phyloP scores from a whole-genome alignment of 2,797 vertebrate genomes.

The Streptopelia turtur region DNA sequence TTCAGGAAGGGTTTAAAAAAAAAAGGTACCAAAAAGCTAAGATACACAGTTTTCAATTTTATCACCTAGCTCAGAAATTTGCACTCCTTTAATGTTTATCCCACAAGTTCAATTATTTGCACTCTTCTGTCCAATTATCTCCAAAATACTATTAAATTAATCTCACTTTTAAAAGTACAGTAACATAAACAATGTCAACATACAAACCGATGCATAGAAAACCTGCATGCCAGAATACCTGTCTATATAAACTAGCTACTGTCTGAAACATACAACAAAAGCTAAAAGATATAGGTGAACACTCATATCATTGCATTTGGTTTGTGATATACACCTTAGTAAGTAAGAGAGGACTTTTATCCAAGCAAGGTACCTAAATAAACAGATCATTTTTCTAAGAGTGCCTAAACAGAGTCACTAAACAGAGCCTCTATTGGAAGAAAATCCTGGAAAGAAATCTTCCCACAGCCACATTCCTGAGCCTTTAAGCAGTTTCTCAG shows the following conservation, averaged over 20 bases:
- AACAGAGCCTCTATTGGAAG: background rate
- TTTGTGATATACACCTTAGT: background rate
- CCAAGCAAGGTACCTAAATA: background rate
- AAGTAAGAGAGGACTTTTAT: background rate
- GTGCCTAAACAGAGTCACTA: background rate
- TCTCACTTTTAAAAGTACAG: background rate
- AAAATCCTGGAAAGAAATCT: background rate
- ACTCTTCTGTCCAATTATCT: background rate
- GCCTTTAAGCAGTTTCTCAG: background rate
- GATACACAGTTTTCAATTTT: background rate
- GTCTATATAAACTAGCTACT: background rate
- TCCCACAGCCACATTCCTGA: background rate
- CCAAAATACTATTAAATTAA: background rate
- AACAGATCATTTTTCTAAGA: background rate
- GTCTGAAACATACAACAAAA: background rate
- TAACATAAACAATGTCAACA: background rate
- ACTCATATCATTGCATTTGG: background rate
- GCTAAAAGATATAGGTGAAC: background rate
- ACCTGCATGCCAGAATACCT: background rate
- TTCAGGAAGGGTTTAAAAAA: background rate
- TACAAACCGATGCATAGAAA: background rate
- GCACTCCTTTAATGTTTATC: background rate
- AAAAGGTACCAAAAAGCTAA: background rate
- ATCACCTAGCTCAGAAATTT: background rate
- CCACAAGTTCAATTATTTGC: background rate